Conservation (phyloP, 2,113 vertebrate species). For the Oreochromis aureus region DNA sequence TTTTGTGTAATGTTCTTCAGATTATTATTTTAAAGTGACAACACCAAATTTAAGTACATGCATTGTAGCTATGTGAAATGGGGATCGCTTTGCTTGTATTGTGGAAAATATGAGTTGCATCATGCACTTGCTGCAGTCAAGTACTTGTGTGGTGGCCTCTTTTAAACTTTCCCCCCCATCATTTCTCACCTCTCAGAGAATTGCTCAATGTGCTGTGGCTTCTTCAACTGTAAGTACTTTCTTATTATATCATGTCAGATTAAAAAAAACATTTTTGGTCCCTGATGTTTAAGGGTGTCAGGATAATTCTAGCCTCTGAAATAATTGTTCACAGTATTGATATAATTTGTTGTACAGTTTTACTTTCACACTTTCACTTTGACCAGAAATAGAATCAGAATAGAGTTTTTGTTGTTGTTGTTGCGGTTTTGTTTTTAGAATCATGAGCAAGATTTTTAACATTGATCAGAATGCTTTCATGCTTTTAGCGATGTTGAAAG, state of each 20-base stretch:
- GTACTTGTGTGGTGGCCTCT: neutral
- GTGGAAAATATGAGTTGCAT: neutral
- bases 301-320: neutral
- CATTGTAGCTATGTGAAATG: rapidly evolving
- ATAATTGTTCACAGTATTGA: neutral
- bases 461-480: rapidly evolving
- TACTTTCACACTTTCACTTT: neutral
- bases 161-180: neutral
- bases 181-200: neutral
- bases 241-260: neutral
- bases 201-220: neutral
- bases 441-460: neutral
- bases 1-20: neutral
- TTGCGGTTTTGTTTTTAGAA: neutral
- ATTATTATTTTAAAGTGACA: neutral
- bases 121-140: neutral
- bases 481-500: rapidly evolving
- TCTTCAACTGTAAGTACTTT: neutral
- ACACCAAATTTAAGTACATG: neutral
- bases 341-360: neutral
- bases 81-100: neutral
- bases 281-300: rapidly evolving
- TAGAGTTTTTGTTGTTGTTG: neutral
- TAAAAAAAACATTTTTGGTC: rapidly evolving
- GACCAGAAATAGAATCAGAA: neutral